These are phyloP conservation scores for Orthosia gothica DNA, from an alignment of 2,888 invertebrate species.

Conservation along the genomic window DNA sequence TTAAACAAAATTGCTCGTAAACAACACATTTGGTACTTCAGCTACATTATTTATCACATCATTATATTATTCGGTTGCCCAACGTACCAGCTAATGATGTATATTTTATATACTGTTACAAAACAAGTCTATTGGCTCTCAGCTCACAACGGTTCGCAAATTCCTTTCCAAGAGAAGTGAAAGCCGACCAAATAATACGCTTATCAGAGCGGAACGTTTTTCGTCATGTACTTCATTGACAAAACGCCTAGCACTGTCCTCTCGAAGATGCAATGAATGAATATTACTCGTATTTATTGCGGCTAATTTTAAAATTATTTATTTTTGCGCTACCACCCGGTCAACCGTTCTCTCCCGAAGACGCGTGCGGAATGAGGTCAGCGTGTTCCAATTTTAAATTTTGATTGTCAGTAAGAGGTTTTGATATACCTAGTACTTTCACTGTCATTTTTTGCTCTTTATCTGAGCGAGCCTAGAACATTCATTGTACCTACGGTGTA, in stretches of 20 bases:
- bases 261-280: constrained; percentile 68
- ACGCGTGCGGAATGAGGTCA: constrained; percentile 87
- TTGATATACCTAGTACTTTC: constrained; percentile 82
- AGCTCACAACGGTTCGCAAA: constrained; percentile 76
- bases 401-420: constrained; percentile 80
- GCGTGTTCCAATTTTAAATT: constrained; percentile 88
- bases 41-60: constrained; percentile 49
- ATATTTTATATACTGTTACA: constrained; percentile 74
- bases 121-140: constrained; percentile 71
- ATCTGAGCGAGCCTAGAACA: constrained; percentile 41
- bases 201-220: constrained; percentile 86
- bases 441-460: constrained; percentile 73
- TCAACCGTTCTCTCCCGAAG: constrained; percentile 82
- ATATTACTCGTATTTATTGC: constrained; percentile 62
- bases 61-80: constrained; percentile 54
- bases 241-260: constrained; percentile 59
- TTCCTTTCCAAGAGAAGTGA: constrained; percentile 85
- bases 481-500: constrained; percentile 58
- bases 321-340: constrained; percentile 80
- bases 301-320: constrained; percentile 81
- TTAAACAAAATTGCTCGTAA: constrained; percentile 60
- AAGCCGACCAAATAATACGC: constrained; percentile 83
- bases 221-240: constrained; percentile 74
- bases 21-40: constrained; percentile 47
- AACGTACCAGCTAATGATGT: constrained; percentile 59